These are phyloP conservation scores for Henicopernis longicauda DNA, from an alignment of 2,113 vertebrate species.

Conservation along the genomic window DNA sequence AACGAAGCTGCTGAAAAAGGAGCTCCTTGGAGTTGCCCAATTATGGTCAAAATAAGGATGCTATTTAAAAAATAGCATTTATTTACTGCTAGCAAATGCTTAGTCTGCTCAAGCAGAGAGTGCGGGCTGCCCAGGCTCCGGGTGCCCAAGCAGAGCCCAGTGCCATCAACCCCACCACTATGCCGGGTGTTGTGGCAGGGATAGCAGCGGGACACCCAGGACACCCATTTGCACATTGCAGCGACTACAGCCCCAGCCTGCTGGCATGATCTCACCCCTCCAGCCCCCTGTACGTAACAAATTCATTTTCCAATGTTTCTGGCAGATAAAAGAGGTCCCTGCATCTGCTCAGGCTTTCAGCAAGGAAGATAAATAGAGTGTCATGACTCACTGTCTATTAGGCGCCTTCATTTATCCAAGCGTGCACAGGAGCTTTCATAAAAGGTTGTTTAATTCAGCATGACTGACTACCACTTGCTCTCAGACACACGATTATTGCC, in stretches of 20 bases:
- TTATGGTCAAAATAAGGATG: neutral
- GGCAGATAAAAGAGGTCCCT: slow-evolving; percentile 11
- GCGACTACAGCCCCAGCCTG: neutral
- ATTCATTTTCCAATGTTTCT: neutral
- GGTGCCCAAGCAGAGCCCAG: neutral
- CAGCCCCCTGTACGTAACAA: neutral
- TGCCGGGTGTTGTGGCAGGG: fast-evolving
- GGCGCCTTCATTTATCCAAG: neutral
- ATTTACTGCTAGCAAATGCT: neutral
- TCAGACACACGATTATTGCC: neutral
- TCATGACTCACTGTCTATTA: neutral
- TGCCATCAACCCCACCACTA: neutral
- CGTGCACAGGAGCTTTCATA: neutral
- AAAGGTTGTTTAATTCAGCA: neutral
- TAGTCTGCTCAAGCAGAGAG: neutral
- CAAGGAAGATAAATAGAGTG: neutral
- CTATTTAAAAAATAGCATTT: neutral
- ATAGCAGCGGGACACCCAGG: neutral
- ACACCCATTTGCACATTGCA: neutral
- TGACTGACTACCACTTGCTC: neutral
- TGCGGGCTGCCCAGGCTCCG: neutral
- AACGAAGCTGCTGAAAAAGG: neutral
- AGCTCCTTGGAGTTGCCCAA: neutral
- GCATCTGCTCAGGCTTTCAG: neutral
- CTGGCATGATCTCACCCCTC: neutral